A percentile compares a stretch with the other conserved stretches of the same genome.
Conservation (phyloP, 2,113 vertebrate genomes). For the Strix aluco region DNA sequence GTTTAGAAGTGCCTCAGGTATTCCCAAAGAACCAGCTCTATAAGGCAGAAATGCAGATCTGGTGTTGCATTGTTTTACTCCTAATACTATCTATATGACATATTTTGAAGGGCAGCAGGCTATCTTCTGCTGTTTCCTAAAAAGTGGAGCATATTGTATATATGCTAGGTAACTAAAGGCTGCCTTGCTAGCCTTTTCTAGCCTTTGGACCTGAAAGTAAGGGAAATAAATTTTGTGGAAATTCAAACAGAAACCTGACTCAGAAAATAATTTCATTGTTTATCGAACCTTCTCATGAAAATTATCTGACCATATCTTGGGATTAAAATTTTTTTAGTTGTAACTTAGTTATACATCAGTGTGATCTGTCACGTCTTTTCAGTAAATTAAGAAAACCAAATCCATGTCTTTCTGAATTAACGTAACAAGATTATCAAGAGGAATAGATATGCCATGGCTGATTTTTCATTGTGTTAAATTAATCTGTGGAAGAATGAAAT, state of each 20-base stretch:
- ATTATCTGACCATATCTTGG: not conserved
- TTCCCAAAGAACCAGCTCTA: not conserved
- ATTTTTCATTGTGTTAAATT: not conserved
- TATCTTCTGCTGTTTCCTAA: not conserved
- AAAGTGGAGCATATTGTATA: not conserved
- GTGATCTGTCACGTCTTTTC: not conserved
- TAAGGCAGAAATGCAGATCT: not conserved
- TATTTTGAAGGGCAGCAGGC: not conserved
- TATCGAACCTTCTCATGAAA: not conserved
- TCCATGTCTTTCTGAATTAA: not conserved
- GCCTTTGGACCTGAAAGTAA: not conserved
- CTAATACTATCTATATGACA: not conserved
- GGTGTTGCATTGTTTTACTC: not conserved
- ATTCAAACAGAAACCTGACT: not conserved
- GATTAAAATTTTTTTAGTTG: not conserved
- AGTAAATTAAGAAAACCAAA: not conserved
- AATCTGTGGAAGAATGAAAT: not conserved
- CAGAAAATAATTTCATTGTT: not conserved
- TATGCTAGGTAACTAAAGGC: not conserved
- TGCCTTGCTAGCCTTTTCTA: not conserved
- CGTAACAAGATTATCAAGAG: not conserved
- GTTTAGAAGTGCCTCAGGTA: not conserved
- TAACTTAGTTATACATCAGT: not conserved
- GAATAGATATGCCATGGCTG: not conserved
- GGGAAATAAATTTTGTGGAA: not conserved